Base-by-base conservation (phyloP, 1,140 invertebrate species). In the Drosophila pandora region DNA sequence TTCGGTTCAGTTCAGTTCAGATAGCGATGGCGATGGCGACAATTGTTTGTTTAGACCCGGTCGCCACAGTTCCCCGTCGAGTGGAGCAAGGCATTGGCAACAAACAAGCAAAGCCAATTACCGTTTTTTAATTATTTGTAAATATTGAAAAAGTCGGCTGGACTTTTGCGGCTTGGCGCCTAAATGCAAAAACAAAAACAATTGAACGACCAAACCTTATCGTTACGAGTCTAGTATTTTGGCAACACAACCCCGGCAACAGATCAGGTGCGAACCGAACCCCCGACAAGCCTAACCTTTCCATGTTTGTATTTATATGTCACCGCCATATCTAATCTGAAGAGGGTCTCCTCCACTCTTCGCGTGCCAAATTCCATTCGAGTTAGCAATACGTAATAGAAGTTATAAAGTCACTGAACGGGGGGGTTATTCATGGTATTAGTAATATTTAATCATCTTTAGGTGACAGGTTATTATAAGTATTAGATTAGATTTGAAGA, bases 61-160 rank as follows among this genome's bases (percentile, higher is more conserved):
- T n/a, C 34, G 12, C 5, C n/a, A 22, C 21, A 22, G 43, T 47
- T 21, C 43, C 17, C 17, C 21, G 10, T 45, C 28, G 39, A 62
- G 43, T 25, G 5, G 9, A 52, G 23, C 41, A 49, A 5, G 25
- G 25, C 25, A 28, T 28, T 28, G 39, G 69, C 8, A 30, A 28
- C 37, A 62, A 62, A 85, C 81, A 77, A 70, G 77, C 63, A 85
- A 85, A 85, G 74, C 72, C 81, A 85, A 81, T 85, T 81, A 85
- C 62, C 60, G 54, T 56, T 80, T 73, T 43, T 77, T 84, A 84
- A 80, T 85, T 80, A 80, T 77, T 74, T 74, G 81, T 60, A 84
- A 85, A 84, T 84, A 84, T 85, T 84, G 53, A 57, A 47, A 47
- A 75, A 59, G 60, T 67, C 39, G 60, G 23, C 47, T 9, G 53